Evolutionary conservation across 1,140 invertebrate species (phyloP).

Genomic region (Lineus longissimus): DNA sequence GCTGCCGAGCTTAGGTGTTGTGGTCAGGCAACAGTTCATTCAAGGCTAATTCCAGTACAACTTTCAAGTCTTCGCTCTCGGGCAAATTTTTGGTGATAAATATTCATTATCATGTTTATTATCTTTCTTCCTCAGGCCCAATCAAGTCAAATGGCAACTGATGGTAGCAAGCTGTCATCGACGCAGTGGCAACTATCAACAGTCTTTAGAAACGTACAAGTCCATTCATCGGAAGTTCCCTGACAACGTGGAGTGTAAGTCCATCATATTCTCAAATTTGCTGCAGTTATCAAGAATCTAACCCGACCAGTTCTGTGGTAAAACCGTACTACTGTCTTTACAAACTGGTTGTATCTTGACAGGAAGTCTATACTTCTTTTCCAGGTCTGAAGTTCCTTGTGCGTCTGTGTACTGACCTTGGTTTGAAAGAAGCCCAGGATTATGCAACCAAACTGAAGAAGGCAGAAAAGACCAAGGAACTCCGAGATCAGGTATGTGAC

Average conservation of each 20-base stretch:
- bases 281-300: not conserved
- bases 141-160: conserved; percentile 78
- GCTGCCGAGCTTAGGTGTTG: too few species aligned
- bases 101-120: not conserved
- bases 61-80: too few species aligned
- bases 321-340: not conserved
- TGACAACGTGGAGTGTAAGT: conserved; percentile 77
- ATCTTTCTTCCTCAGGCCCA: conserved; percentile 58
- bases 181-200: conserved; percentile 77
- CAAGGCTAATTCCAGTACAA: too few species aligned
- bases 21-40: too few species aligned
- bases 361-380: conserved; percentile 9
- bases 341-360: not conserved
- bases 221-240: conserved; percentile 74
- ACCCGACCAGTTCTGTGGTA: not conserved
- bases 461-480: conserved; percentile 74
- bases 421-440: conserved; percentile 73
- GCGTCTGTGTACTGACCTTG: conserved; percentile 75
- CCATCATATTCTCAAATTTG: not conserved
- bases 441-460: conserved; percentile 78
- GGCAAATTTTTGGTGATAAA: not conserved
- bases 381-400: conserved; percentile 74
- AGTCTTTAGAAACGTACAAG: conserved; percentile 77
- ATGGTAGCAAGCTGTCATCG: conserved; percentile 80
- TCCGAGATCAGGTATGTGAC: conserved; percentile 57